These are phyloP conservation scores for Drosophila nasuta DNA, from an alignment of 1,140 invertebrate species.

Conservation along the genomic window DNA sequence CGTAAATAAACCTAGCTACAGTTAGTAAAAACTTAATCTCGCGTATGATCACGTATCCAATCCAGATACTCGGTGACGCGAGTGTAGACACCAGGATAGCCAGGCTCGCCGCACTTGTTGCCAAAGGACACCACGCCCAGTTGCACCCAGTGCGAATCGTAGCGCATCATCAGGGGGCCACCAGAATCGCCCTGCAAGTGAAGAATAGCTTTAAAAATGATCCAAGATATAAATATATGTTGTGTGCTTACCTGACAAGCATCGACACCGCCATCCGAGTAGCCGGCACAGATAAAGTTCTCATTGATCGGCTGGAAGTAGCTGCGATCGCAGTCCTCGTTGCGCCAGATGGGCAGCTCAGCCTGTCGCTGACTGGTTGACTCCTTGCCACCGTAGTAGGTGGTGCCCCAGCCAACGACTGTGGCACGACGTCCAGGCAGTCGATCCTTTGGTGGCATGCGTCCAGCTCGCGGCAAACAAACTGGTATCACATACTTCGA, in stretches of 20 bases:
- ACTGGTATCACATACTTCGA: conserved; percentile 95
- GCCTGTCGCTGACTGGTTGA: conserved; percentile 93
- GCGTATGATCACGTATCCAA: conserved; percentile 84
- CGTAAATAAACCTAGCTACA: conserved; percentile 74
- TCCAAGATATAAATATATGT: neutral
- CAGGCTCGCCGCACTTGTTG: conserved; percentile 95
- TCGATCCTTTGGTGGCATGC: conserved; percentile 79
- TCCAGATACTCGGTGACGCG: conserved; percentile 81
- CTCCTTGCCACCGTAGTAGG: conserved; percentile 93
- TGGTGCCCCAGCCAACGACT: conserved; percentile 96
- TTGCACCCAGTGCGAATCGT: conserved; percentile 92
- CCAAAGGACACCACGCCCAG: conserved; percentile 96
- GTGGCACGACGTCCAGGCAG: conserved; percentile 88
- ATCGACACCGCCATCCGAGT: conserved; percentile 95
- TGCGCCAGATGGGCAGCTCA: conserved; percentile 94
- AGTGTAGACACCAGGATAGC: conserved; percentile 91
- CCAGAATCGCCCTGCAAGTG: conserved; percentile 86
- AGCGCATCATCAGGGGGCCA: conserved; percentile 93
- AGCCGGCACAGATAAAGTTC: conserved; percentile 96
- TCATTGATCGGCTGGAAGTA: conserved; percentile 97
- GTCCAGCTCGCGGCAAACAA: conserved; percentile 89
- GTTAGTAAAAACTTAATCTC: conserved; percentile 68
- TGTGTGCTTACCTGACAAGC: conserved; percentile 92
- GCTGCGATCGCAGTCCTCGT: conserved; percentile 94
- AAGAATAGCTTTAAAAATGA: neutral